phyloP scores from a whole-genome alignment of 2,797 vertebrate species.

The Dendrocincla fuliginosa region DNA sequence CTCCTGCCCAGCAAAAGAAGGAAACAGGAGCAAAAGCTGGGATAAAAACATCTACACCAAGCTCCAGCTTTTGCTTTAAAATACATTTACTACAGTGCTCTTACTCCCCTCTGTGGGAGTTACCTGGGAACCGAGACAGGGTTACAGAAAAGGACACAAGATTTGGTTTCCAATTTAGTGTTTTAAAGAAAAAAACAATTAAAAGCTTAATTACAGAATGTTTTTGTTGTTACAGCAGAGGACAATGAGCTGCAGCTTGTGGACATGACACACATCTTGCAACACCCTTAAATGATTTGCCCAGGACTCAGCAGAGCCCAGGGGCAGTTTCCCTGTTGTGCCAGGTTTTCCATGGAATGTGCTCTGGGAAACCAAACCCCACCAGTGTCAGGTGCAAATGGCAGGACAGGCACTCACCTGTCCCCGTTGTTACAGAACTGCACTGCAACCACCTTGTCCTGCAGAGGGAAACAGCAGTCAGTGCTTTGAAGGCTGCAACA shows the following conservation, averaged over 20 bases:
- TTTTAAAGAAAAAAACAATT: not conserved
- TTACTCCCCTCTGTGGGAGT: not conserved
- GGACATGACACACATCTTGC: not conserved
- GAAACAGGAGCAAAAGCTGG: not conserved
- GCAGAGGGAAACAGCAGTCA: conserved; percentile 8
- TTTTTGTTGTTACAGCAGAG: not conserved
- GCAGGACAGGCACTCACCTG: conserved; percentile 80
- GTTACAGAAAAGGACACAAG: not conserved
- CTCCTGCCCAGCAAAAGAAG: not conserved
- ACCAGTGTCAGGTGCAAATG: not conserved
- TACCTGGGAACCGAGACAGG: not conserved
- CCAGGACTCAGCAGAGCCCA: not conserved
- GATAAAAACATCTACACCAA: not conserved
- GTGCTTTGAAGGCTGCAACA: not conserved
- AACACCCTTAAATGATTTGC: not conserved
- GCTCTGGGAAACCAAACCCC: not conserved
- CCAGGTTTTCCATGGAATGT: not conserved
- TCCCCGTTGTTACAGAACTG: conserved; percentile 97
- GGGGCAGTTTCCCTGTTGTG: not conserved
- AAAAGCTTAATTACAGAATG: not conserved
- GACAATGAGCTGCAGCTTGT: not conserved
- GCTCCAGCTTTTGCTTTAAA: not conserved
- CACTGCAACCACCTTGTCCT: conserved; percentile 97
- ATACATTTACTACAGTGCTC: not conserved
- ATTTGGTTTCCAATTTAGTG: not conserved